Percentiles rank a stretch among this genome's conserved stretches.
Evolutionary conservation across 2,888 invertebrate species (phyloP).

Genomic region (Cephus pulcher): DNA sequence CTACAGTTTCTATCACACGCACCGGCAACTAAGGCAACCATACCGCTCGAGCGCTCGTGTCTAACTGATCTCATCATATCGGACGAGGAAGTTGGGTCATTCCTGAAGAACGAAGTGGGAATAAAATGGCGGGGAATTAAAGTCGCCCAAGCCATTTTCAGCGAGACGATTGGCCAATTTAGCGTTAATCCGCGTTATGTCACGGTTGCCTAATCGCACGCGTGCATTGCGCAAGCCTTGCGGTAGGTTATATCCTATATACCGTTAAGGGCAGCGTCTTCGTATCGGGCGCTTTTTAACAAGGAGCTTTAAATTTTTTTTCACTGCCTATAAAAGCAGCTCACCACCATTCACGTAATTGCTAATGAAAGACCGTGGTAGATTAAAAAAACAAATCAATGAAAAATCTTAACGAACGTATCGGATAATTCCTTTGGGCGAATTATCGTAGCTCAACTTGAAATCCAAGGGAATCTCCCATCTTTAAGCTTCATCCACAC

Average conservation of each 20-base stretch:
- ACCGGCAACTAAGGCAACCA: background rate
- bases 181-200: constrained; percentile 33
- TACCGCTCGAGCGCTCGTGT: background rate
- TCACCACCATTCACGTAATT: background rate
- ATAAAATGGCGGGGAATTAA: background rate
- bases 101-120: background rate
- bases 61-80: background rate
- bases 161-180: constrained; percentile 18
- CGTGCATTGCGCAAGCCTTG: constrained; percentile 36
- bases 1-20: background rate
- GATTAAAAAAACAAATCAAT: background rate
- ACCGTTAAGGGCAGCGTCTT: background rate
- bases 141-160: background rate
- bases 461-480: background rate
- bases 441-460: background rate
- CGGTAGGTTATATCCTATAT: constrained; percentile 28
- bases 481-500: background rate
- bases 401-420: no score
- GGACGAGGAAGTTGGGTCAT: background rate
- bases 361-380: background rate
- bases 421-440: no score
- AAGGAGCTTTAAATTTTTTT: background rate
- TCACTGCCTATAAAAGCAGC: background rate
- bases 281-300: background rate
- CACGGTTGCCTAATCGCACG: constrained; percentile 42